Evolutionary conservation across 1,140 invertebrate species (phyloP).

Genomic region (Camponotus vicinus): DNA sequence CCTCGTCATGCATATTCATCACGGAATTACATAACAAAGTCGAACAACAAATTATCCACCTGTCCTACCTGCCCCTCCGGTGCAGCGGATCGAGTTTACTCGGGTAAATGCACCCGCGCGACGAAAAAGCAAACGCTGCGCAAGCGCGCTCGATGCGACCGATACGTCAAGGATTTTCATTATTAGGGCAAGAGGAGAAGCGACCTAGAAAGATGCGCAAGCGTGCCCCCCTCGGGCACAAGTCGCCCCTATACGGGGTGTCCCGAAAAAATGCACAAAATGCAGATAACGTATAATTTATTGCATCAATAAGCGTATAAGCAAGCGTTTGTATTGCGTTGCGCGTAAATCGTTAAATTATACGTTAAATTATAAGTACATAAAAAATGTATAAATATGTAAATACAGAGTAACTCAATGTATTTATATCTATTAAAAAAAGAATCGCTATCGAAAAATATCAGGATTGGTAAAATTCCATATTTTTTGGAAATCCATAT

Average conservation of each 20-base stretch:
- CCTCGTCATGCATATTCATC: constrained; percentile 21
- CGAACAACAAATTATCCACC: constrained; percentile 28
- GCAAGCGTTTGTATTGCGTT: too few species aligned
- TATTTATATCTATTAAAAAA: not conserved
- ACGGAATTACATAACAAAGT: constrained; percentile 29
- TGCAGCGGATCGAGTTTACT: constrained; percentile 6
- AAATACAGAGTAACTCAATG: not conserved
- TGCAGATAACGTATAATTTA: too few species aligned
- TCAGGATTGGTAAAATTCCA: too few species aligned
- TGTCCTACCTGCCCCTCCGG: not conserved
- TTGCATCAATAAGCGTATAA: too few species aligned
- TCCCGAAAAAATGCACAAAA: not conserved
- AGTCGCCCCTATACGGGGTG: not conserved
- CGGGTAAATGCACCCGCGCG: constrained; percentile 27
- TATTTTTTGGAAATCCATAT: too few species aligned
- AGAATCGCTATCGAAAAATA: too few species aligned
- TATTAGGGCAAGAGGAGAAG: constrained; percentile 18
- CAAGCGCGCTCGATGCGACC: not conserved
- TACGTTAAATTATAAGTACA: too few species aligned
- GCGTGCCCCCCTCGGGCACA: not conserved
- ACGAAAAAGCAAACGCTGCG: constrained; percentile 6
- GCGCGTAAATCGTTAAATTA: too few species aligned
- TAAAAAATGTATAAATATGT: too few species aligned
- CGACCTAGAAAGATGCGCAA: not conserved
- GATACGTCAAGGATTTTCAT: constrained; percentile 13